phyloP scores from a whole-genome alignment of 2,888 invertebrate species.

The Dioctria rufipes region DNA sequence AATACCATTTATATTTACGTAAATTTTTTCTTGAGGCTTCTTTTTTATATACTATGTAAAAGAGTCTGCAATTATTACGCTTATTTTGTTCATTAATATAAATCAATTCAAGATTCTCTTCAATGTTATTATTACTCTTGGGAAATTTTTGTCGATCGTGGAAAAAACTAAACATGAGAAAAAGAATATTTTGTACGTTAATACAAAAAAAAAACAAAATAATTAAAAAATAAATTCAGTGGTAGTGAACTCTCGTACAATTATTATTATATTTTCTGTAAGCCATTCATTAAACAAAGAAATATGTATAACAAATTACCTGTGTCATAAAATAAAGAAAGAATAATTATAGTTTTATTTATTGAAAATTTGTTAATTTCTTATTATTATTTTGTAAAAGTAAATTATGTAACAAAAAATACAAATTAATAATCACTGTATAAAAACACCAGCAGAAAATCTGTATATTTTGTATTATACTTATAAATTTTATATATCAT shows the following conservation, averaged over 20 bases:
- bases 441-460: constrained; percentile 37
- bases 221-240: not conserved
- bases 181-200: not conserved
- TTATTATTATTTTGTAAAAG: constrained; percentile 1
- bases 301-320: not conserved
- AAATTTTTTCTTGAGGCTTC: no score
- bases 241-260: not conserved
- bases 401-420: not conserved
- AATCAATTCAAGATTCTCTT: no score
- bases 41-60: no score
- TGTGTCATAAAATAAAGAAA: constrained; percentile 9
- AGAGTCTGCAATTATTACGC: no score
- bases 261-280: not conserved
- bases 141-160: not conserved
- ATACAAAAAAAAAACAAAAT: not conserved
- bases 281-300: no score
- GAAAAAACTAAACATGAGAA: not conserved
- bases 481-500: constrained; percentile 28
- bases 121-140: not conserved
- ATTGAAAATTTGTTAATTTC: not conserved
- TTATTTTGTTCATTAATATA: no score
- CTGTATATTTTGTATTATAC: constrained; percentile 40
- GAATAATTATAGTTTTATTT: not conserved
- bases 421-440: constrained; percentile 20
- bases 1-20: no score